phyloP scores from a whole-genome alignment of 2,113 vertebrate species.

The Semnornis frantzii region DNA sequence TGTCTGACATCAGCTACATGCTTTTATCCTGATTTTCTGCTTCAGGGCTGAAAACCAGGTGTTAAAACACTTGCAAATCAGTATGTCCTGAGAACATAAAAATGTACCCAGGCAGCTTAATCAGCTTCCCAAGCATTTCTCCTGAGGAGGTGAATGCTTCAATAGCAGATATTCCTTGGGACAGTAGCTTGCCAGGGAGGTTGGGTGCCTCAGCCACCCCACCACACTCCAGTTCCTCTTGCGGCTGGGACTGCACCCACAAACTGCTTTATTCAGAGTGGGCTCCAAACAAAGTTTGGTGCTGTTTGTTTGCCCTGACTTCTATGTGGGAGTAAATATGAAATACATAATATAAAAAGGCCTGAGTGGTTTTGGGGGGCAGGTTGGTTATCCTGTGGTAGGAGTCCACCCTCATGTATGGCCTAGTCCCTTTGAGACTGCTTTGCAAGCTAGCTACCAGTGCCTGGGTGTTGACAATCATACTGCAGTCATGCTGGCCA shows the following conservation, averaged over 20 bases:
- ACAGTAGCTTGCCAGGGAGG: neutral
- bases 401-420: neutral
- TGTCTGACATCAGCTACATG: neutral
- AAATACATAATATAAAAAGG: neutral
- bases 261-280: neutral
- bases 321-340: neutral
- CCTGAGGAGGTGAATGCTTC: neutral
- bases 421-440: neutral
- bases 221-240: neutral
- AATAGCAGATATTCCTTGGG: neutral
- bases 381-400: neutral
- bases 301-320: neutral
- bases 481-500: neutral
- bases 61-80: neutral
- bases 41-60: neutral
- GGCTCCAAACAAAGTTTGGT: neutral
- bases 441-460: neutral
- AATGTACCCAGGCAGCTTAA: neutral
- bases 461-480: accelerated
- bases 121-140: neutral
- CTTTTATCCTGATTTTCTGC: neutral
- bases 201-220: neutral
- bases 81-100: neutral
- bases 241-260: neutral
- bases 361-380: neutral